These are phyloP conservation scores for Cheirogaleus major DNA, from an alignment of 2,797 vertebrate species.

Conservation along the genomic window DNA sequence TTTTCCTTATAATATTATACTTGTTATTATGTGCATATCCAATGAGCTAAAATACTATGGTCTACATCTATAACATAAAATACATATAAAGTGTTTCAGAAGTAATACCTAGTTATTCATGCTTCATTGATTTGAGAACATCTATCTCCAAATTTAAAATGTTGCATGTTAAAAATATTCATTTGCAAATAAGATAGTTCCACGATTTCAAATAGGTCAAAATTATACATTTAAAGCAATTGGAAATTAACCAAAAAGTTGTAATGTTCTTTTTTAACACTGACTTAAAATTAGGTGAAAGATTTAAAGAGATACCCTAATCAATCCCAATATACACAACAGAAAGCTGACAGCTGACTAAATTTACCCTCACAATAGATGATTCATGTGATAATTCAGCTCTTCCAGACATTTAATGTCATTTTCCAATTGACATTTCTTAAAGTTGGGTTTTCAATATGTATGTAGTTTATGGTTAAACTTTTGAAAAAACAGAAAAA, in stretches of 20 bases:
- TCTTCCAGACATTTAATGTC: neutral
- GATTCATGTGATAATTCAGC: constrained; percentile 25
- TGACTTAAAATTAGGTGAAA: neutral
- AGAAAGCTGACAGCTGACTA: neutral
- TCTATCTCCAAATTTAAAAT: neutral
- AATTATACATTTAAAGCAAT: neutral
- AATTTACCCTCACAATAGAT: neutral
- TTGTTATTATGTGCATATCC: neutral
- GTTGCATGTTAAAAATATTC: neutral
- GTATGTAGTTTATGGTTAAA: neutral
- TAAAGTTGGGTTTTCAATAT: constrained; percentile 21
- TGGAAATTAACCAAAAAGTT: neutral
- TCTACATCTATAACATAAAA: neutral
- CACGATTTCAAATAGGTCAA: neutral
- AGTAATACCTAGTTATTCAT: neutral
- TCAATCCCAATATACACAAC: neutral
- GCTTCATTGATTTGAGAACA: neutral
- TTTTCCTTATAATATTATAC: neutral
- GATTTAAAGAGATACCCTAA: neutral
- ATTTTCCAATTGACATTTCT: constrained; percentile 39
- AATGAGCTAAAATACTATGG: neutral
- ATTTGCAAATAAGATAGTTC: neutral
- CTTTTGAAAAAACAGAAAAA: neutral
- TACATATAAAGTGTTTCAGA: neutral
- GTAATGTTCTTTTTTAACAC: neutral